Evolutionary conservation across 2,888 invertebrate genomes (phyloP).

Genomic region (Drosophila neonasuta): DNA sequence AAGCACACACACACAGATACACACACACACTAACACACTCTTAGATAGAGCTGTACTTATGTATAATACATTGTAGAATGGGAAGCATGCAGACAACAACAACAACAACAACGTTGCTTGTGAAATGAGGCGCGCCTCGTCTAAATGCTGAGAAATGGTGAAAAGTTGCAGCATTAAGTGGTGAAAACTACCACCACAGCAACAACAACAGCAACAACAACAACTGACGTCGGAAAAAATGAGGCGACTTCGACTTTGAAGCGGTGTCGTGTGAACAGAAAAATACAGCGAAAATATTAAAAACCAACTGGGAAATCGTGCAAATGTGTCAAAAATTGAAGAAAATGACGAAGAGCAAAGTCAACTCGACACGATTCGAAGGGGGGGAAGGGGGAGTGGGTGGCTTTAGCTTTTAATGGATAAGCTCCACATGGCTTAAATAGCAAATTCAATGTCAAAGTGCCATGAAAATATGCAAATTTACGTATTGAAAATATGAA

Average conservation of each 20-base stretch:
- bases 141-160: conserved; percentile 67
- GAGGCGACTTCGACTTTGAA: conserved; percentile 40
- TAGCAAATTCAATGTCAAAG: conserved; percentile 55
- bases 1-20: conserved; percentile 5
- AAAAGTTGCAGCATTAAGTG: conserved; percentile 66
- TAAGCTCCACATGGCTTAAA: conserved; percentile 13
- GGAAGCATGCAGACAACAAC: conserved; percentile 53
- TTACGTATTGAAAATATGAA: conserved; percentile 19
- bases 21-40: conserved; percentile 22
- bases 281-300: conserved; percentile 1
- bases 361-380: conserved; percentile 1
- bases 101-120: conserved; percentile 21
- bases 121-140: conserved; percentile 58
- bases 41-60: conserved; percentile 19
- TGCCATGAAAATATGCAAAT: conserved; percentile 58
- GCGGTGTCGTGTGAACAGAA: conserved; percentile 54
- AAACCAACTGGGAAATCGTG: conserved; percentile 64
- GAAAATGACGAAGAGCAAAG: conserved; percentile 38
- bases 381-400: conserved; percentile 10
- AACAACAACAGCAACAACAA: conserved; percentile 29
- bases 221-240: conserved; percentile 48
- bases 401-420: conserved; percentile 7
- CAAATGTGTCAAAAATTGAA: conserved; percentile 73
- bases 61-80: conserved; percentile 52
- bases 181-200: conserved; percentile 54